These are phyloP conservation scores for Mustela nigripes DNA, from an alignment of 2,113 vertebrate genomes.

Conservation along the genomic window DNA sequence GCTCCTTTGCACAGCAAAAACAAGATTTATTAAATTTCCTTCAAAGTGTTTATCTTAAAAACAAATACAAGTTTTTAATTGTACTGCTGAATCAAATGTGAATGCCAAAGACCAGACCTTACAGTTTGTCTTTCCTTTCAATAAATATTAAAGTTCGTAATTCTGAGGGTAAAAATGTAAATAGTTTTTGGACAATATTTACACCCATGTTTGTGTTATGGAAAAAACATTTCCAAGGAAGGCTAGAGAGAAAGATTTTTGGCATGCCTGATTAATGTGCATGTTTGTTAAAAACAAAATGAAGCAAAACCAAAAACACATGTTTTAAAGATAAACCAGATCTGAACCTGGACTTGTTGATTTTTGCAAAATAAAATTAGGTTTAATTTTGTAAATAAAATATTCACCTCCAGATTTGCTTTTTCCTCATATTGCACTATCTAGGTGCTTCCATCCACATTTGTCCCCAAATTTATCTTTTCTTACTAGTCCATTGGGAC, in stretches of 20 bases:
- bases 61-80: constrained; percentile 73
- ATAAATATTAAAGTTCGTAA: constrained; percentile 67
- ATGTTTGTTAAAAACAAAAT: constrained; percentile 66
- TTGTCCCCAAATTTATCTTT: not conserved
- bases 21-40: constrained; percentile 71
- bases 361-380: constrained; percentile 84
- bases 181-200: constrained; percentile 75
- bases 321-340: constrained; percentile 81
- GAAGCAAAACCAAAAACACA: constrained; percentile 72
- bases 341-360: constrained; percentile 81
- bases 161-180: constrained; percentile 76
- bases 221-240: constrained; percentile 39
- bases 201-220: constrained; percentile 56
- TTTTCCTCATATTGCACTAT: not conserved
- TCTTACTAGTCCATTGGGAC: not conserved
- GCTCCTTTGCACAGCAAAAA: constrained; percentile 74
- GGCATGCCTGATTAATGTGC: constrained; percentile 73
- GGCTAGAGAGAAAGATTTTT: constrained; percentile 63
- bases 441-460: not conserved
- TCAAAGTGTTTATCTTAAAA: constrained; percentile 73
- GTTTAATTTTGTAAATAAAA: constrained; percentile 79
- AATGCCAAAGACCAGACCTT: constrained; percentile 73
- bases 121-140: constrained; percentile 62
- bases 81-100: constrained; percentile 70
- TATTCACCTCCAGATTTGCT: not conserved